A percentile compares a stretch with the other conserved stretches of the same genome.
Conservation (phyloP, 1,140 invertebrate species). For the Planococcus citri region DNA sequence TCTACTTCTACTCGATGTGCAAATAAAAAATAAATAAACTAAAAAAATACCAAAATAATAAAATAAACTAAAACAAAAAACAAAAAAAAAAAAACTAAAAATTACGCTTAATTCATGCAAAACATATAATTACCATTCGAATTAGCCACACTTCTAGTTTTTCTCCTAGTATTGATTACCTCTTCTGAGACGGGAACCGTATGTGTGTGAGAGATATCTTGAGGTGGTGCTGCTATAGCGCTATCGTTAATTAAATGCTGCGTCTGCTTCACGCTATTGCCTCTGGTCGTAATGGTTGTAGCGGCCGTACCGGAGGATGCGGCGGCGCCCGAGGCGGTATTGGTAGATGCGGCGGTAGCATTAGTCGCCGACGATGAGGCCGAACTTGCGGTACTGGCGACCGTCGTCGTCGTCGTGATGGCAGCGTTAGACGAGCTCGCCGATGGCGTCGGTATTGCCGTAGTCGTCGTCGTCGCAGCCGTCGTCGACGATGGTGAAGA, state of each 20-base stretch:
- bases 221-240: slow-evolving; percentile 11
- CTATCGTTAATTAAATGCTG: slow-evolving; percentile 11
- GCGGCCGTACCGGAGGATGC: no score
- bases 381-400: not conserved
- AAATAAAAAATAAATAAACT: not conserved
- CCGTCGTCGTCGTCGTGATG: not conserved
- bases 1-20: no score
- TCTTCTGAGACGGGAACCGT: slow-evolving; percentile 13
- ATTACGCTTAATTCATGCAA: not conserved
- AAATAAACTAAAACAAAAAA: not conserved
- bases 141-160: slow-evolving; percentile 14
- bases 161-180: slow-evolving; percentile 14
- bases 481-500: not conserved
- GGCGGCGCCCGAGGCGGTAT: not conserved
- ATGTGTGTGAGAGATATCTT: slow-evolving; percentile 9
- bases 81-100: not conserved
- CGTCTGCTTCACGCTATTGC: slow-evolving; percentile 7
- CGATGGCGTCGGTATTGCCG: not conserved
- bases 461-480: no score
- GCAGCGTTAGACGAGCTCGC: not conserved
- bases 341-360: no score
- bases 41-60: not conserved
- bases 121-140: slow-evolving; percentile 10
- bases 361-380: no score
- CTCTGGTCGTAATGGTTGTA: not conserved